A percentile compares a stretch with the other conserved stretches of the same genome.
phyloP scores from a whole-genome alignment of 2,888 invertebrate species.

The Perizoma affinitatum region DNA sequence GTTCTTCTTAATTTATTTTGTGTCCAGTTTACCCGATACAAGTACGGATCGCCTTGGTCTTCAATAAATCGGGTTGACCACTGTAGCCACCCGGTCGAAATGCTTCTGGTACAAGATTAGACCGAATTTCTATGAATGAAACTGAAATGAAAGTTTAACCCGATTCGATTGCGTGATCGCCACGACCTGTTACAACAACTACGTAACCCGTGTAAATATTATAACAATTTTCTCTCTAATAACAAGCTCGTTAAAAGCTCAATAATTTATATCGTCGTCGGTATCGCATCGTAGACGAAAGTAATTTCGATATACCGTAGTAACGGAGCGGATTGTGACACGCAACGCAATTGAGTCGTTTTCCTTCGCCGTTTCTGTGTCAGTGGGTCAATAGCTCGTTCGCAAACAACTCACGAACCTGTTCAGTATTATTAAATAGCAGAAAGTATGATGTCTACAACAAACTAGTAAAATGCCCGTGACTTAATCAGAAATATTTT shows the following conservation, averaged over 20 bases:
- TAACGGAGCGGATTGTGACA: conserved; percentile 54
- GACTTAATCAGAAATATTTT: no score
- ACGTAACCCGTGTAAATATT: not conserved
- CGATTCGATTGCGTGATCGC: conserved; percentile 17
- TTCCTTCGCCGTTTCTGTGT: conserved; percentile 76
- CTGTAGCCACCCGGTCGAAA: no score
- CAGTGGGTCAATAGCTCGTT: conserved; percentile 80
- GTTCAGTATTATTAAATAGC: conserved; percentile 49
- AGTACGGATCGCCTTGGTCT: no score
- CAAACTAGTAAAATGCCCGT: no score
- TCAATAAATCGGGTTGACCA: no score
- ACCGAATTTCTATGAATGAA: no score
- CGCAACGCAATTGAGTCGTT: conserved; percentile 66
- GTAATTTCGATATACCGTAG: conserved; percentile 49
- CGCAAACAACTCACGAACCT: conserved; percentile 71
- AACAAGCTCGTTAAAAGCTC: conserved; percentile 24
- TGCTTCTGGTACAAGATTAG: no score
- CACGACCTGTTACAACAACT: conserved; percentile 2
- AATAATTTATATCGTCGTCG: conserved; percentile 27
- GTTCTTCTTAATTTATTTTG: no score
- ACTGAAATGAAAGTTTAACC: conserved; percentile 9
- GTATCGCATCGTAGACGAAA: conserved; percentile 45
- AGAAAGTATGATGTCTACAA: conserved; percentile 27
- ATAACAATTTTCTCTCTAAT: conserved; percentile 11
- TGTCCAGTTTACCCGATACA: no score